Base-by-base conservation (phyloP, 2,797 vertebrate genomes). In the Gymnoscopelus braueri region DNA sequence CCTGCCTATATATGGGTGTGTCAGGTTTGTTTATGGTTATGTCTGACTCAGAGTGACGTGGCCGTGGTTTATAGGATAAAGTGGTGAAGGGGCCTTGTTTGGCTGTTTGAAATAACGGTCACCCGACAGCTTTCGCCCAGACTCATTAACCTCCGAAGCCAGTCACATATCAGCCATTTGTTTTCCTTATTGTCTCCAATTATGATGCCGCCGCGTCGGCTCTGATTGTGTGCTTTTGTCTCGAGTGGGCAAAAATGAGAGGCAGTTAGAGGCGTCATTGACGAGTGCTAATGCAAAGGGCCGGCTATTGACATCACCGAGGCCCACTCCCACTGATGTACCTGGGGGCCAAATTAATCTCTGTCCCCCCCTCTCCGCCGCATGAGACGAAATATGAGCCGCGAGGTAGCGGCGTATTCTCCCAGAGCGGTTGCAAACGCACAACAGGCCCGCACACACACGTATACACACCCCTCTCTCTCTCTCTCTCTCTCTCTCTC, bases 231-330 rank as follows among this genome's bases (percentile, higher is more conserved):
- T 12, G 12, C 14, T 2, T 9, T 60, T 9, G 51, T 55, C 59
- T 56, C 32, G 72, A 69, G 71, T 69, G 57, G 44, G 49, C 61
- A 1, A 51, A 76, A 66, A 76, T 63, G 51, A 66, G 47, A 29
- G 54, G 72, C 66, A 72, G 70, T 66, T 50, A 44, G 39, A 65
- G 70, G 61, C 35, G 47, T 71, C 71, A 71, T 58, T 23, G 74
- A 82, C 54, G 69, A 68, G 56, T 47, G 59, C 74, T 75, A 72
- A 75, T 71, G 71, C 63, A 72, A 51, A 53, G 35, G 74, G 61
- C 48, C 52, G 68, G 26, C 66, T 78, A 71, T 78, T 67, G 77
- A 78, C 79, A 55, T 70, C 65, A 59, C 62, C n/a, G 39, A 76
- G 72, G 60, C 72, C 50, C 56, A 49, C 75, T 72, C 67, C 15